A percentile compares a stretch with the other conserved stretches of the same genome.
Conservation (phyloP, 2,888 invertebrate genomes). For the Cosmorhoe ocellata region DNA sequence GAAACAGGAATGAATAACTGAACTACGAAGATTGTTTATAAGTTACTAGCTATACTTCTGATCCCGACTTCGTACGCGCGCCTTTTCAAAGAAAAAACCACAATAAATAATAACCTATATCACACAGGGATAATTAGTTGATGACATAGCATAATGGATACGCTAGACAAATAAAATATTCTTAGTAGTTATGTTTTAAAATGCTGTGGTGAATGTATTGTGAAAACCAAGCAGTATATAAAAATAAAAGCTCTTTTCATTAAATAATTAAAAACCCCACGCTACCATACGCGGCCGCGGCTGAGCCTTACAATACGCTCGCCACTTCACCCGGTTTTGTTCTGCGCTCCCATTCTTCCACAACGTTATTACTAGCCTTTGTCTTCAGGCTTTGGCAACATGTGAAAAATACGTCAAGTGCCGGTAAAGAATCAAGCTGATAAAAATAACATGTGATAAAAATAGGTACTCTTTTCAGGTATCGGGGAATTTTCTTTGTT, state of each 20-base stretch:
- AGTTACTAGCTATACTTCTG: too few species aligned
- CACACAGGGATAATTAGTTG: too few species aligned
- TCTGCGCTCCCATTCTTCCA: conserved; percentile 64
- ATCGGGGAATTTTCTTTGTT: neutral
- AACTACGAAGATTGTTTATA: neutral
- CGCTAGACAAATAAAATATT: too few species aligned
- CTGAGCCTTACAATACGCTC: conserved; percentile 48
- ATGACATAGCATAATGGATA: too few species aligned
- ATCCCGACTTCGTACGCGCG: too few species aligned
- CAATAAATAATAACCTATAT: too few species aligned
- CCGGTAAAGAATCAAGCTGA: conserved; percentile 34
- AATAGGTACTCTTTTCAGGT: conserved; percentile 18
- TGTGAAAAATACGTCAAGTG: conserved; percentile 57
- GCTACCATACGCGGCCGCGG: conserved; percentile 23
- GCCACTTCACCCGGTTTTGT: conserved; percentile 73
- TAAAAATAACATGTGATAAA: too few species aligned
- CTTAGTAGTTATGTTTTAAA: too few species aligned
- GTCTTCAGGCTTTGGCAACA: conserved; percentile 54
- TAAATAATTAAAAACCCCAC: conserved; percentile 29
- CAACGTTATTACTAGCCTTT: conserved; percentile 68
- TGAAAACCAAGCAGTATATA: neutral
- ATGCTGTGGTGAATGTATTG: too few species aligned
- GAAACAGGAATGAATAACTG: conserved; percentile 2
- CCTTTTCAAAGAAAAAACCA: too few species aligned
- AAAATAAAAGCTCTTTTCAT: conserved; percentile 23